These are phyloP conservation scores for Axinella damicornis DNA, from an alignment of 37 sponge, comb jelly and placozoan genomes.

Conservation along the genomic window DNA sequence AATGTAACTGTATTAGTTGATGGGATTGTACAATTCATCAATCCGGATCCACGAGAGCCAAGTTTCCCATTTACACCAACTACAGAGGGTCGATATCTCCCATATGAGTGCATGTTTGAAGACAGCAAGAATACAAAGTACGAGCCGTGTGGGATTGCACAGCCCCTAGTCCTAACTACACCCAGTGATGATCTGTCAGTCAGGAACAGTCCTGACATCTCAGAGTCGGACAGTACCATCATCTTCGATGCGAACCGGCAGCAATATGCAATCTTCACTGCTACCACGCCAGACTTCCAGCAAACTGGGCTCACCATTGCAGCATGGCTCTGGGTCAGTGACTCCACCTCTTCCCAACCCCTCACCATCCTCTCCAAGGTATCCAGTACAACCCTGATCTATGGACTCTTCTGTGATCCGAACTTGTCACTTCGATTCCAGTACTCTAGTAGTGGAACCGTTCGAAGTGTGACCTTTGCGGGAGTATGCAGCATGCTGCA, in stretches of 20 bases:
- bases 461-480: conserved; percentile 22
- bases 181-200: background rate
- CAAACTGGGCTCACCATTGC: conserved; percentile 55
- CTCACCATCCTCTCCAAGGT: conserved; percentile 62
- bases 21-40: conserved; percentile 39
- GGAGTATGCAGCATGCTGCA: conserved; percentile 46
- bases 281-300: background rate
- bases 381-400: conserved; percentile 2
- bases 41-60: conserved; percentile 28
- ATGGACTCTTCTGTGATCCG: conserved; percentile 32
- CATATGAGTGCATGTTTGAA: conserved; percentile 53
- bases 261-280: conserved; percentile 37
- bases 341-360: background rate
- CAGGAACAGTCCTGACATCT: background rate
- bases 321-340: conserved; percentile 66
- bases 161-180: conserved; percentile 1
- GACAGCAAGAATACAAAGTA: conserved; percentile 33
- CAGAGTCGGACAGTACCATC: conserved; percentile 18
- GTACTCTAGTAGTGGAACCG: conserved; percentile 13
- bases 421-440: conserved; percentile 42
- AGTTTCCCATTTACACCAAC: conserved; percentile 58
- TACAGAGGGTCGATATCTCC: background rate
- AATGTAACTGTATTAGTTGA: conserved; percentile 43
- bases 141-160: conserved; percentile 34
- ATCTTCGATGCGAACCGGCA: conserved; percentile 27